These are phyloP conservation scores for Hypothenemus hampei DNA, from an alignment of 1,140 invertebrate genomes.

Conservation along the genomic window DNA sequence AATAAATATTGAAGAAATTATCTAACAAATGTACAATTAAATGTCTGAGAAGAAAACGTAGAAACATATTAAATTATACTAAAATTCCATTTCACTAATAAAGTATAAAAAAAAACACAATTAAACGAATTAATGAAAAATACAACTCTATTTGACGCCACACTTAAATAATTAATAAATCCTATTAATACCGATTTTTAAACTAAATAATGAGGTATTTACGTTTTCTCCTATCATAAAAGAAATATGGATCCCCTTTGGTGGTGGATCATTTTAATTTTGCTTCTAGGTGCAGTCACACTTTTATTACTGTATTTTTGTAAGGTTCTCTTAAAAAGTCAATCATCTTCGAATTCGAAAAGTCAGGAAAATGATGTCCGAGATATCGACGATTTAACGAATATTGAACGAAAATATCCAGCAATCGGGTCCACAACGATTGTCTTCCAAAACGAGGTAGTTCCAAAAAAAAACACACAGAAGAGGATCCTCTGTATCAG, in stretches of 20 bases:
- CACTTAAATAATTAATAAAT: too few relatives aligned
- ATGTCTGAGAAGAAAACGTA: too few relatives aligned
- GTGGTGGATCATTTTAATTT: conserved; percentile 26
- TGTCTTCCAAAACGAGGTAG: background rate
- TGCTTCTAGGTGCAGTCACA: conserved; percentile 21
- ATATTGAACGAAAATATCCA: conserved; percentile 10
- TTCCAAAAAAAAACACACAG: background rate
- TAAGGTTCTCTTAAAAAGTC: background rate
- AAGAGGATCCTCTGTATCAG: background rate
- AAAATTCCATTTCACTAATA: too few relatives aligned
- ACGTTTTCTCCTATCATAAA: conserved; percentile 1
- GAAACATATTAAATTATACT: too few relatives aligned
- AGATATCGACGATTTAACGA: conserved; percentile 29
- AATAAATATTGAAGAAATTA: too few relatives aligned
- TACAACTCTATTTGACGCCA: too few relatives aligned
- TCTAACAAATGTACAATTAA: too few relatives aligned
- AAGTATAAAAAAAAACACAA: too few relatives aligned
- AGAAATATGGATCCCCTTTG: conserved; percentile 24
- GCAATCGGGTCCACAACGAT: background rate
- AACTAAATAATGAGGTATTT: background rate
- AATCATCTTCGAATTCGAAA: conserved; percentile 14
- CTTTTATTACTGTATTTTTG: conserved; percentile 20
- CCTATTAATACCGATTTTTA: background rate
- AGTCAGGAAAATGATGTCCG: too few relatives aligned
- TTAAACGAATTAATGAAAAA: too few relatives aligned